These are phyloP conservation scores for Megalopta genalis DNA, from an alignment of 1,140 invertebrate genomes.

Conservation along the genomic window DNA sequence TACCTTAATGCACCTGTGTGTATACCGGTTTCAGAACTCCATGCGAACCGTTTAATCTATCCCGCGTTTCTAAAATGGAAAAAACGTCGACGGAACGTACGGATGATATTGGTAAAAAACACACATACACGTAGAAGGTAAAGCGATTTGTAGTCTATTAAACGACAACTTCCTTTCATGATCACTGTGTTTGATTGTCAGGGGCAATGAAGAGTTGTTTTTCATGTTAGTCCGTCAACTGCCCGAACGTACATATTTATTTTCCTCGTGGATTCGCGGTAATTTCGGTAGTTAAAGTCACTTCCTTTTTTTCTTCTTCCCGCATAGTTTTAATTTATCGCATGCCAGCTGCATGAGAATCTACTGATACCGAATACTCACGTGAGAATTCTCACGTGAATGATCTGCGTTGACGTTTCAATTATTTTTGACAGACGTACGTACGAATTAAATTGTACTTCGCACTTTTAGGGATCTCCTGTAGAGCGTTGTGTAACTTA, in stretches of 20 bases:
- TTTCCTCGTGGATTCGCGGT: background rate
- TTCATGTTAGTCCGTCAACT: background rate
- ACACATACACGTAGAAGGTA: background rate
- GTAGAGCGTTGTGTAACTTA: too few relatives aligned
- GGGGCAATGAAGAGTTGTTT: background rate
- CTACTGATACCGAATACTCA: conserved; percentile 33
- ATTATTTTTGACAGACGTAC: background rate
- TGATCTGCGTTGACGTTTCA: background rate
- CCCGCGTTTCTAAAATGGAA: background rate
- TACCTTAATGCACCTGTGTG: too few relatives aligned
- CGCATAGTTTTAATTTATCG: background rate
- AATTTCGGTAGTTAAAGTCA: conserved; percentile 15
- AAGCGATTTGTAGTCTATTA: background rate
- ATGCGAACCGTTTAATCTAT: too few relatives aligned
- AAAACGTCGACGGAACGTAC: too few relatives aligned
- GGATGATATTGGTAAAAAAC: background rate
- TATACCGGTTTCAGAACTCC: too few relatives aligned
- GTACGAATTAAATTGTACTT: too few relatives aligned
- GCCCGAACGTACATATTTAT: background rate
- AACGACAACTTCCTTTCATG: background rate
- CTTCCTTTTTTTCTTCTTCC: conserved; percentile 25
- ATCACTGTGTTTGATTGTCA: background rate
- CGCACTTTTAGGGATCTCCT: too few relatives aligned
- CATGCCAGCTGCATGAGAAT: conserved; percentile 17
- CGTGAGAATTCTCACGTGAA: background rate